These are phyloP conservation scores for Sinotaia quadrata DNA, from an alignment of 2,888 invertebrate genomes.

Conservation along the genomic window DNA sequence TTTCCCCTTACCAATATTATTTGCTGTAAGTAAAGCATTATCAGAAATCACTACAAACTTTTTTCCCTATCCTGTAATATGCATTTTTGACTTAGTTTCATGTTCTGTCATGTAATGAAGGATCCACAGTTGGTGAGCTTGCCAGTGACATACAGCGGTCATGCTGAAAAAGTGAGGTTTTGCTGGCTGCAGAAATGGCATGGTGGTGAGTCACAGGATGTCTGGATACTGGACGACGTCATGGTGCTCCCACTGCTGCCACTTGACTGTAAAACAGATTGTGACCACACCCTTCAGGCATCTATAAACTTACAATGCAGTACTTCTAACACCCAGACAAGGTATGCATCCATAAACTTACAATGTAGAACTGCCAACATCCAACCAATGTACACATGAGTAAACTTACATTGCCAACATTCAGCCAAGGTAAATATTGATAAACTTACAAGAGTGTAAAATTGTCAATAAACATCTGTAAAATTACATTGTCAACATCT, in stretches of 20 bases:
- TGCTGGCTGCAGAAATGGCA: slow-evolving; percentile 70
- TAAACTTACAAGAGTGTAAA: too few relatives aligned
- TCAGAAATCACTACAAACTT: too few relatives aligned
- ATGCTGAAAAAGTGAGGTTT: slow-evolving; percentile 49
- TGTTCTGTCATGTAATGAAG: slow-evolving; percentile 38
- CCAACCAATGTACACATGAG: too few relatives aligned
- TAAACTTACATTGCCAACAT: too few relatives aligned
- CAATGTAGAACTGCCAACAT: too few relatives aligned
- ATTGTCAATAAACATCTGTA: too few relatives aligned
- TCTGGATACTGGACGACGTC: slow-evolving; percentile 69
- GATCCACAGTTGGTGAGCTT: slow-evolving; percentile 58
- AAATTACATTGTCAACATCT: too few relatives aligned
- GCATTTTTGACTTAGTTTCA: not conserved
- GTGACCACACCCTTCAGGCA: slow-evolving; percentile 61
- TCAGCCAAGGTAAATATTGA: too few relatives aligned
- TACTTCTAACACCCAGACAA: slow-evolving; percentile 1
- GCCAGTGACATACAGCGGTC: slow-evolving; percentile 50
- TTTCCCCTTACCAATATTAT: too few relatives aligned
- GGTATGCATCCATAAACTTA: slow-evolving; percentile 9
- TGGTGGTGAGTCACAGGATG: slow-evolving; percentile 56
- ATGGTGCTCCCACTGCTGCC: slow-evolving; percentile 63
- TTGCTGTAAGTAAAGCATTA: too few relatives aligned
- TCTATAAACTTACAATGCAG: slow-evolving; percentile 66
- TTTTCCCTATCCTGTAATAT: not conserved
- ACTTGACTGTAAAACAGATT: slow-evolving; percentile 33